Conservation (phyloP, 2,797 vertebrate species). For the Falco rusticolus region DNA sequence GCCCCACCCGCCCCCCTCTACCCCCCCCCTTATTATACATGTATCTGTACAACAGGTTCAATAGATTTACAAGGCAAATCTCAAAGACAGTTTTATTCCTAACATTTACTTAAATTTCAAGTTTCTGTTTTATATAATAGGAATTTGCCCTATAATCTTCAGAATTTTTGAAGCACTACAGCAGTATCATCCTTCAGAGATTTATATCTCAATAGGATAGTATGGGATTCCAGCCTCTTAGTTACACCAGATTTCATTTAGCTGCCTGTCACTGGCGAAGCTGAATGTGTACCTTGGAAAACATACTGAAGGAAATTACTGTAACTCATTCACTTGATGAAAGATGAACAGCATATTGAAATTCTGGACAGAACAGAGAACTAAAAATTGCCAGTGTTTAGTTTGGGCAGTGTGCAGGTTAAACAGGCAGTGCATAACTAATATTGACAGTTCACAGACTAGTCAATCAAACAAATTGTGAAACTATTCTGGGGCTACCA, state of each 20-base stretch:
- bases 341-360: neutral
- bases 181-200: neutral
- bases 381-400: neutral
- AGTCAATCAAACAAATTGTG: neutral
- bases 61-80: neutral
- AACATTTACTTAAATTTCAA: neutral
- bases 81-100: neutral
- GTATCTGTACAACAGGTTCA: neutral
- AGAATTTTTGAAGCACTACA: neutral
- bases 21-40: neutral
- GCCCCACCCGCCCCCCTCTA: too few species aligned
- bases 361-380: neutral
- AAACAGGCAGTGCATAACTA: neutral
- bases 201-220: neutral
- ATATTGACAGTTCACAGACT: neutral
- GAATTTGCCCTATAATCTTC: neutral
- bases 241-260: neutral
- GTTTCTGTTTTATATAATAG: neutral
- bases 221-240: neutral
- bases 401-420: neutral
- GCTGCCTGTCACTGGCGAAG: neutral
- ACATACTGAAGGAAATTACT: neutral
- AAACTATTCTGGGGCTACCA: neutral
- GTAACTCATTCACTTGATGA: neutral
- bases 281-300: neutral